phyloP scores from a whole-genome alignment of 53 echinoderm and acorn worm species.

The Zoroaster sp. region DNA sequence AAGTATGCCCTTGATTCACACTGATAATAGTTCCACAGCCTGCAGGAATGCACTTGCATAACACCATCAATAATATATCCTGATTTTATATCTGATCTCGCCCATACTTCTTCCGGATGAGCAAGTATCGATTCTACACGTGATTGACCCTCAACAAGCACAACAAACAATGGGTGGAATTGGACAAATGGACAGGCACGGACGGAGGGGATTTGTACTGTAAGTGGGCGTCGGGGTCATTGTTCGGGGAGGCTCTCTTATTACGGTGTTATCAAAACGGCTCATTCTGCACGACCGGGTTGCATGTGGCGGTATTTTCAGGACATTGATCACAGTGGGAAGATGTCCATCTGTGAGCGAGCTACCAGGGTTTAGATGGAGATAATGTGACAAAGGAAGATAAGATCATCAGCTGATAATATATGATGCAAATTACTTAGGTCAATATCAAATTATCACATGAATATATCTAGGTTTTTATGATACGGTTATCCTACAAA shows the following conservation, averaged over 20 bases:
- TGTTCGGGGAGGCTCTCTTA: neutral
- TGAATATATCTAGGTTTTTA: no score
- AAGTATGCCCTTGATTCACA: neutral
- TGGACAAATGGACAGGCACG: neutral
- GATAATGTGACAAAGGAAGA: neutral
- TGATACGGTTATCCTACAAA: no score
- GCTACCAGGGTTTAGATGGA: neutral
- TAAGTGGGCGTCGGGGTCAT: neutral
- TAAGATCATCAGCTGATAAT: no score
- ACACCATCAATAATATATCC: neutral
- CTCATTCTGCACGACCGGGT: neutral
- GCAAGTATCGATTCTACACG: neutral
- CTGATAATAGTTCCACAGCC: neutral
- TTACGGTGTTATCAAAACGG: neutral
- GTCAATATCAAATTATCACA: neutral
- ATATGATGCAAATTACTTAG: neutral
- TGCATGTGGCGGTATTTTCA: neutral
- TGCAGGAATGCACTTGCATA: neutral
- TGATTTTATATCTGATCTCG: slow-evolving; percentile 20
- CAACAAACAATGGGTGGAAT: neutral
- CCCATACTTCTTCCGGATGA: neutral
- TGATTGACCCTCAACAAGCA: neutral
- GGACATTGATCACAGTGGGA: neutral
- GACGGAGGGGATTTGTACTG: neutral
- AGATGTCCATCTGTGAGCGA: neutral